Evolutionary conservation across 2,113 vertebrate genomes (phyloP), one percentile per base, ranked within the genome.

Genomic region (Aldabrachelys gigantea): DNA sequence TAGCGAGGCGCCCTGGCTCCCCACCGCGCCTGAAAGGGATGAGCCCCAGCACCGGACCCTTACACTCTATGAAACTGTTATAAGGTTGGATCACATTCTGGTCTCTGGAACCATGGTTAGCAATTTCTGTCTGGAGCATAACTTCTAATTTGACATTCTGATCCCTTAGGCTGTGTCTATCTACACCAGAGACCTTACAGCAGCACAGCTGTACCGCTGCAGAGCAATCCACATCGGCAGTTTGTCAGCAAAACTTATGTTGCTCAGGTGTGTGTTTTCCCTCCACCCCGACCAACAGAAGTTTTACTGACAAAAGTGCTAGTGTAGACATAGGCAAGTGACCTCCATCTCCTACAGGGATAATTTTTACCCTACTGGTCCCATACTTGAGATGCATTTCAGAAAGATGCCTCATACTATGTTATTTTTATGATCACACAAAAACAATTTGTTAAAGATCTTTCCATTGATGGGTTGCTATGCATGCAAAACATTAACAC

Each of bases 391-490:
- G 12, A 14, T 52, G 3, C 7, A 2, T 25, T 57, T 62, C 35
- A 81, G 6, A 1, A 19, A 35, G 29, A 1, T 62, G 47, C 75
- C 35, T 38, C 11, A 27, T 50, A 10, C 4, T 6, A 9, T 6
- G 19, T 44, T 11, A 54, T 27, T 52, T 14, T 10, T 16, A 35
- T 0, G 1, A 2, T 27, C 22, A 27, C 13, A 3, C 0, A 5
- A 38, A 38, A 75, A 22, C 38, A 35, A 8, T 9, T 10, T 49
- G 5, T 27, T 5, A 57, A n/a, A 9, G 6, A 25, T 65, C 29
- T 35, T 0, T 1, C 5, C 13, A 14, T 10, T 3, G 1, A 0
- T 16, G 3, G 3, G 4, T 3, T 53, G 57, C 2, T 2, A 10
- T 0, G 5, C 25, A 82, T 35, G 57, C 21, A 31, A 83, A 10